These are phyloP conservation scores for Micronisus gabar DNA, from an alignment of 2,113 vertebrate genomes.

Conservation along the genomic window DNA sequence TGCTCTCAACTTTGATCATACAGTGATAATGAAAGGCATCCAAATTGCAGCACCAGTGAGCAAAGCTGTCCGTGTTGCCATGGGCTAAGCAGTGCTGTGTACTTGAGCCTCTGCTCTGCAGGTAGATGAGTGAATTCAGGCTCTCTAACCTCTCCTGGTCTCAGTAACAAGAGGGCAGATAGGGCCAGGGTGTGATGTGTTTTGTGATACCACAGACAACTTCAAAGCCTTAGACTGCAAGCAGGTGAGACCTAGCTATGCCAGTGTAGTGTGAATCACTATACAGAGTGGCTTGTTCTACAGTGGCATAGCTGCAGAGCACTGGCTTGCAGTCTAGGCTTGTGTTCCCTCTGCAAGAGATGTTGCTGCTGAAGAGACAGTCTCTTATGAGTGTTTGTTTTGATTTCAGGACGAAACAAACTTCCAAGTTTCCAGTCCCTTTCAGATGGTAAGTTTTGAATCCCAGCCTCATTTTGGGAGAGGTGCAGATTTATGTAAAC, in stretches of 20 bases:
- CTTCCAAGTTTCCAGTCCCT: constrained; percentile 81
- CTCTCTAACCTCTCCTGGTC: neutral
- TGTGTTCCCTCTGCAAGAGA: neutral
- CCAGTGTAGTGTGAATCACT: neutral
- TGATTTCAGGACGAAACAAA: constrained; percentile 80
- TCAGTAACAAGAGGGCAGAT: neutral
- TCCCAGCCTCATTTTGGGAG: neutral
- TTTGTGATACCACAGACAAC: neutral
- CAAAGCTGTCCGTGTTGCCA: neutral
- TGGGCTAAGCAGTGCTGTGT: neutral
- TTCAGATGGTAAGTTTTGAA: constrained; percentile 81
- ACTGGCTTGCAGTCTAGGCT: neutral
- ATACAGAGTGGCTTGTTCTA: neutral
- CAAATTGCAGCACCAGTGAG: neutral
- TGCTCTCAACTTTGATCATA: neutral
- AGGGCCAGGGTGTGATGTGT: neutral
- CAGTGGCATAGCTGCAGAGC: neutral
- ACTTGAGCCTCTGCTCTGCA: neutral
- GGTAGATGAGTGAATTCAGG: neutral
- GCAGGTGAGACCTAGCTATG: neutral
- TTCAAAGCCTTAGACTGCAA: neutral
- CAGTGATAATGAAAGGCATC: neutral
- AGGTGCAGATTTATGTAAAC: neutral
- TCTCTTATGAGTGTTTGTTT: neutral
- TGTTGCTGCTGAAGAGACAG: neutral